Evolutionary conservation across 2,888 invertebrate species (phyloP), one percentile per base, ranked within the genome.

Genomic region (Saturnia japonica): DNA sequence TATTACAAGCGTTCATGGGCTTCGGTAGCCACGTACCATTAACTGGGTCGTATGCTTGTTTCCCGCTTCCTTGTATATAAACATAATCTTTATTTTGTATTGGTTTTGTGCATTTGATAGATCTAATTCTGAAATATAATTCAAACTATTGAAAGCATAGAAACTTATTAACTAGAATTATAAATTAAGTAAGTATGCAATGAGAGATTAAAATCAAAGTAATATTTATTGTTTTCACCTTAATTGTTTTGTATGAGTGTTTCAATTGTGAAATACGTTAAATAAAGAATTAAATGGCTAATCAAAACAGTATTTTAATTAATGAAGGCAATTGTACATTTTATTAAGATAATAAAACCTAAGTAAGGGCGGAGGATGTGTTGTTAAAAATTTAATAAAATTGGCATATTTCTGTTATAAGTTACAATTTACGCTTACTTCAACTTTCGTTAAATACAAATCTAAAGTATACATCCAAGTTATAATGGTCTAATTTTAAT

Each of bases 401-500:
- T 28, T 25, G 6, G 6, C 25, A 60, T 60, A 6, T 28, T 14
- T 14, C 25, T 28, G 25, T 25, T 12, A 7, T 14, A 60, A 60
- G 14, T 25, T 28, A 60, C 25, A 14, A 16, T 25, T 25, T 6
- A 25, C 9, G 12, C 28, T 60, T 25, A 28, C 57, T 60, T 60
- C 25, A 9, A 60, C 16, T 25, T 28, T 60, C 25, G 12, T 60
- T 60, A 60, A 22, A 54, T 60, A 60, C 57, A 64, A 19, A 57
- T 28, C 43, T 12, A 0, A 54, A 64, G 64, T 64, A n/a, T 64
- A n/a, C 40, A 25, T 22, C 19, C 40, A 19, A 40, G 64, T 40
- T 71, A 78, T 76, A 74, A 72, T 75, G 73, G 77, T 77, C 79
- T 73, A 80, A 77, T 82, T 82, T 82, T 79, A 82, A 82, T 79